Base-by-base conservation (phyloP, 2,113 vertebrate genomes). In the Coregonus clupeaformis region DNA sequence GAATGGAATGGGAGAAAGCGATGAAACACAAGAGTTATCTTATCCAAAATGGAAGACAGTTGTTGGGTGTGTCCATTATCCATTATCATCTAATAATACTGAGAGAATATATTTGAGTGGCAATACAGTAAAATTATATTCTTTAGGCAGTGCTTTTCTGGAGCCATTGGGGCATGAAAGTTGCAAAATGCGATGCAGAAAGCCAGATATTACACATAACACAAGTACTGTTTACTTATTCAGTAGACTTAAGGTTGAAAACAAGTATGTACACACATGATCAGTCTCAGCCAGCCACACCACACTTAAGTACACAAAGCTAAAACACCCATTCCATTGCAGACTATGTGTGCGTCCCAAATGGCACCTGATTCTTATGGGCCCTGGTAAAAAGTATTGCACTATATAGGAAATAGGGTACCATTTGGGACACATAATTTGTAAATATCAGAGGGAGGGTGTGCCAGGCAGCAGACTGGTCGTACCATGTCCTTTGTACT, bases 401-500 rank as follows among this genome's bases (percentile, higher is more conserved):
- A 69, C 12, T 32, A 57, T 55, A 20, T 12, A 64, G 5, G 9
- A 42, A 42, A 42, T 52, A 52, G 49, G 16, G 49, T 52, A 52
- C 49, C 12, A 18, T 52, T 52, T 52, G 12, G 14, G 12, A 14
- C 12, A 52, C 14, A 52, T 13, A 0, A 52, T 14, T 16, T 52
- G 49, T 52, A 52, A 55, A 42, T 42, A 11, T 42, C 36, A 42
- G 36, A 42, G 36, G 9, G 9, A 42, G 36, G 36, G 2, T 42
- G 36, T 42, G 49, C 49, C 49, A 52, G 49, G 49, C 25, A 70
- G 29, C 16, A 20, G 14, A 32, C 45, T 22, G n/a, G 20, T 6
- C 73, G 55, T 69, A 89, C 88, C 87, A 42, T 82, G 60, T 6
- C 85, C 85, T 36, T 80, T 77, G 80, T 90, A 90, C 60, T 78